phyloP scores from a whole-genome alignment of 2,797 vertebrate genomes.

The Emydoidea blandingii region DNA sequence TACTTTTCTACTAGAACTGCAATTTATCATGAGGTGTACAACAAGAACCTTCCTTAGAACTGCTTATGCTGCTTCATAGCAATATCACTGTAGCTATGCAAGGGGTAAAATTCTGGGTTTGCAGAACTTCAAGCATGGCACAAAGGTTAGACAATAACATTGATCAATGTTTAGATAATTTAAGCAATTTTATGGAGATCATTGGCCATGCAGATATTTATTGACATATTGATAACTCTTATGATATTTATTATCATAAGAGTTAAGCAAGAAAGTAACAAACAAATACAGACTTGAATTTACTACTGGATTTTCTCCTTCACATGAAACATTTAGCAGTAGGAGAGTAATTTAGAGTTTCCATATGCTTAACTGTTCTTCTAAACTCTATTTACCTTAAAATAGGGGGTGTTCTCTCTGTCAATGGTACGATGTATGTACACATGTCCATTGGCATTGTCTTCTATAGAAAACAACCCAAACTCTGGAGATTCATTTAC shows the following conservation, averaged over 20 bases:
- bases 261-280: not conserved
- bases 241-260: not conserved
- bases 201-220: not conserved
- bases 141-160: not conserved
- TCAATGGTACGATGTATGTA: conserved; percentile 76
- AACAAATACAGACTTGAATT: not conserved
- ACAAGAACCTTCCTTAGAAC: not conserved
- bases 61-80: not conserved
- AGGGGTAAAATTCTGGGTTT: not conserved
- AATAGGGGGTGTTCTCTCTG: conserved; percentile 75
- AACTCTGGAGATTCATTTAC: conserved; percentile 73
- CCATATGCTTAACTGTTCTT: not conserved
- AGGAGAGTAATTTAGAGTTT: not conserved
- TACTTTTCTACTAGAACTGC: not conserved
- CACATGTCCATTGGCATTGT: conserved; percentile 68
- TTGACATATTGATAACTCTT: no score
- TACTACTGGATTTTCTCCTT: not conserved
- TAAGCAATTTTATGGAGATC: not conserved
- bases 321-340: not conserved
- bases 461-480: conserved; percentile 80
- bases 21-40: not conserved
- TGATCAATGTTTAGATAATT: not conserved
- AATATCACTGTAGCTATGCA: not conserved
- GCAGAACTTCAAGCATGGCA: not conserved
- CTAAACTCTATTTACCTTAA: conserved; percentile 77